These are phyloP conservation scores for Gavialis gangeticus DNA, from an alignment of 2,113 vertebrate species.

Conservation along the genomic window DNA sequence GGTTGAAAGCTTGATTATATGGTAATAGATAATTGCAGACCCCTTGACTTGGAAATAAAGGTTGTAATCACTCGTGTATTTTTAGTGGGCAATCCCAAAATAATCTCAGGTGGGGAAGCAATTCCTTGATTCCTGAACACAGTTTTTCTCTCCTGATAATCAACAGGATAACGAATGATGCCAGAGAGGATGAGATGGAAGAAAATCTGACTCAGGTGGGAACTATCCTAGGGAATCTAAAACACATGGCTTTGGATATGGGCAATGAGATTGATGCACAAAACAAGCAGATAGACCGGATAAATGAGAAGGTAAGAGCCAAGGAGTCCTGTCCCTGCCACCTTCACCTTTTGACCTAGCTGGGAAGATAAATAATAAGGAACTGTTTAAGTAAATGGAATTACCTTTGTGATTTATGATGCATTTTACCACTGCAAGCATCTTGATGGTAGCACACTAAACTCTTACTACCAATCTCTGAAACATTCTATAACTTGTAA, in stretches of 20 bases:
- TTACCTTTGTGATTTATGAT: not conserved
- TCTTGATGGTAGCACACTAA: not conserved
- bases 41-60: not conserved
- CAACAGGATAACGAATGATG: constrained; percentile 92
- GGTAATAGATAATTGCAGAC: not conserved
- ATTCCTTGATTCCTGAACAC: not conserved
- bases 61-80: not conserved
- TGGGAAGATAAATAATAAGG: not conserved
- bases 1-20: not conserved
- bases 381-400: not conserved
- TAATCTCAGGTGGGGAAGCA: not conserved
- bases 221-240: constrained; percentile 92
- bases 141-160: not conserved
- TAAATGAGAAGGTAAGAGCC: constrained; percentile 87
- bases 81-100: not conserved
- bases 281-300: constrained; percentile 89
- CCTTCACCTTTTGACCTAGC: not conserved
- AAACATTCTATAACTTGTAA: too few species aligned
- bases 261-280: constrained; percentile 94
- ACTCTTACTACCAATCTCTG: too few species aligned
- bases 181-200: constrained; percentile 98
- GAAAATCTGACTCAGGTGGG: constrained; percentile 93
- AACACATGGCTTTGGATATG: constrained; percentile 94
- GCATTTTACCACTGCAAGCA: not conserved
- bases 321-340: not conserved